Conservation (phyloP, 1,140 invertebrate species). For the Eufriesea mexicana region DNA sequence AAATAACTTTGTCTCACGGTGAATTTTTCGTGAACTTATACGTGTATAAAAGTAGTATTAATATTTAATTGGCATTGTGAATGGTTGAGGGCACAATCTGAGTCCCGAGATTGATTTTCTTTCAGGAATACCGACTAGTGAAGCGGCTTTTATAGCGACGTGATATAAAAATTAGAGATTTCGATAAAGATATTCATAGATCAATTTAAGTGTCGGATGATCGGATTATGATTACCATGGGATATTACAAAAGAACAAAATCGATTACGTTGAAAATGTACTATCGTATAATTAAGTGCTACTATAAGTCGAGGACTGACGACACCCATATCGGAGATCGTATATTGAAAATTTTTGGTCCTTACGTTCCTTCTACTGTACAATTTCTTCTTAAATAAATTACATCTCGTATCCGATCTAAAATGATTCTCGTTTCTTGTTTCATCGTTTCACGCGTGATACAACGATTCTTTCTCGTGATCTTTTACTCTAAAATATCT, state of each 20-base stretch:
- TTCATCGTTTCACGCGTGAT: neutral
- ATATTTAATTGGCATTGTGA: constrained; percentile 60
- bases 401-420: neutral
- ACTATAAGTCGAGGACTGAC: constrained; percentile 6
- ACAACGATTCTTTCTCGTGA: neutral
- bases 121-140: constrained; percentile 24
- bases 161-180: constrained; percentile 51
- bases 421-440: neutral
- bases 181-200: constrained; percentile 10
- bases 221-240: neutral
- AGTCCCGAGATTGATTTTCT: constrained; percentile 11
- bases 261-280: neutral
- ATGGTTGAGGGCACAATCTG: constrained; percentile 32
- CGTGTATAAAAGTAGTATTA: constrained; percentile 63
- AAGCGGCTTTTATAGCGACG: constrained; percentile 39
- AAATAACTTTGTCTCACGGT: constrained; percentile 55
- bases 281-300: constrained; percentile 7
- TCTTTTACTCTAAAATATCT: constrained; percentile 19
- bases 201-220: neutral
- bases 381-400: constrained; percentile 16
- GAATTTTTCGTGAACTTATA: constrained; percentile 21
- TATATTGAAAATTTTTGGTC: constrained; percentile 45
- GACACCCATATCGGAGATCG: neutral
- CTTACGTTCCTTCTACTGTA: constrained; percentile 45
- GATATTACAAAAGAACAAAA: constrained; percentile 14